Evolutionary conservation across 2,797 vertebrate genomes (phyloP), one percentile per base, ranked within the genome.

Genomic region (Alfaro cultratus): DNA sequence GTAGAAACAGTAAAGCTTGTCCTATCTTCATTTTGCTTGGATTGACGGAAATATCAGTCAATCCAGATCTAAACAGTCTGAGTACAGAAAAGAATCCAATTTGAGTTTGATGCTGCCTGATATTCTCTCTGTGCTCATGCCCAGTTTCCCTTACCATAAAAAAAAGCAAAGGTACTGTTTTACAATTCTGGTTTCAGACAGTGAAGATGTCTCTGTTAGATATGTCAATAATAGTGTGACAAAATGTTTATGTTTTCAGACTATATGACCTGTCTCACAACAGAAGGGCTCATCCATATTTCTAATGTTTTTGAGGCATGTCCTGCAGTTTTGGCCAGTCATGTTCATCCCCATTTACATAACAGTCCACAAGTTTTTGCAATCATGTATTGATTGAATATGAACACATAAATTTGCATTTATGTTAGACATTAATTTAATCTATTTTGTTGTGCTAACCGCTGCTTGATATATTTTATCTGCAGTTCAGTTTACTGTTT

Each of bases 11-110:
- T 78, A 47, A 67, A 81, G 75, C 83, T 78, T 46, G 34, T 72
- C 80, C 72, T 83, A 76, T 74, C 78, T 87, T 93, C 83, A 81
- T 83, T 87, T 89, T 87, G 80, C 82, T 77, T 57, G 77, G 85
- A 79, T 78, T 92, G 90, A 90, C 73, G 87, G 75, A 83, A 78
- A 88, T 85, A 84, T 60, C 76, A 83, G 74, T 49, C 47, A 49
- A 49, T 49, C 18, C 47, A 89, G 89, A 89, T 92, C 90, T 90
- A 51, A 81, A 73, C 36, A 68, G 62, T 67, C 18, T 23, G 9
- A 67, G 64, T 41, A 5, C 21, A 72, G 41, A 16, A 46, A 72
- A 29, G 13, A 46, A n/a, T 72, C 26, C n/a, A 29, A 10, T 72
- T 9, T 43, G 13, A 71, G 68, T 71, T 43, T 10, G 36, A 68